Evolutionary conservation across 2,113 vertebrate species (phyloP).

Genomic region (Empidonax alnorum): DNA sequence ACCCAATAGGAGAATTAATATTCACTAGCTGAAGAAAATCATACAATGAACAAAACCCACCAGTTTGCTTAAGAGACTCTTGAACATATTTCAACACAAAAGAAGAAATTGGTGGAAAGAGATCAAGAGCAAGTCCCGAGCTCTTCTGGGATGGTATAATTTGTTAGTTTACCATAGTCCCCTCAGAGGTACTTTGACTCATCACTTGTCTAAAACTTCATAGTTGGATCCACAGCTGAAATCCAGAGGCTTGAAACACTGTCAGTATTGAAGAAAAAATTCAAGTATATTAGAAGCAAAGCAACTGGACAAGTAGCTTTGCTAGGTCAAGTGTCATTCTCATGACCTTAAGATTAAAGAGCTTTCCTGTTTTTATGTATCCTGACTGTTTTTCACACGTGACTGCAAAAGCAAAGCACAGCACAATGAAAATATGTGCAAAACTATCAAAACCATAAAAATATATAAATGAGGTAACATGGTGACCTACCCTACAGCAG

Average conservation of each 20-base stretch:
- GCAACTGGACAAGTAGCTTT: conserved; percentile 13
- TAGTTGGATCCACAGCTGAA: neutral
- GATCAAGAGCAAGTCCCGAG: neutral
- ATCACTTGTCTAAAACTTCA: neutral
- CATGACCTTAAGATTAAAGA: conserved; percentile 61
- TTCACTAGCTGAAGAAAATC: neutral
- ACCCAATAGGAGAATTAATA: neutral
- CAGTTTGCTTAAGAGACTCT: neutral
- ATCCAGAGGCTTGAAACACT: neutral
- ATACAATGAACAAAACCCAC: neutral
- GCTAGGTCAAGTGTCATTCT: conserved; percentile 55
- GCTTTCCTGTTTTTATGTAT: conserved; percentile 62
- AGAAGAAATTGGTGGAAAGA: neutral
- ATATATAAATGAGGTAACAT: neutral
- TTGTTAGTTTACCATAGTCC: neutral
- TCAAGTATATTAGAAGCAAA: neutral
- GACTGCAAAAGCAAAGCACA: neutral
- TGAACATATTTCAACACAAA: neutral
- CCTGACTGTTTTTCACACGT: neutral
- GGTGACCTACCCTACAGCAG: neutral
- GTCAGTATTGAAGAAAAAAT: neutral
- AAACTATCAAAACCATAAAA: neutral
- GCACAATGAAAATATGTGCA: neutral
- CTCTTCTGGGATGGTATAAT: neutral
- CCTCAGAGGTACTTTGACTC: neutral